phyloP scores from a whole-genome alignment of 1,140 invertebrate species.

The Brachionus koreanus region DNA sequence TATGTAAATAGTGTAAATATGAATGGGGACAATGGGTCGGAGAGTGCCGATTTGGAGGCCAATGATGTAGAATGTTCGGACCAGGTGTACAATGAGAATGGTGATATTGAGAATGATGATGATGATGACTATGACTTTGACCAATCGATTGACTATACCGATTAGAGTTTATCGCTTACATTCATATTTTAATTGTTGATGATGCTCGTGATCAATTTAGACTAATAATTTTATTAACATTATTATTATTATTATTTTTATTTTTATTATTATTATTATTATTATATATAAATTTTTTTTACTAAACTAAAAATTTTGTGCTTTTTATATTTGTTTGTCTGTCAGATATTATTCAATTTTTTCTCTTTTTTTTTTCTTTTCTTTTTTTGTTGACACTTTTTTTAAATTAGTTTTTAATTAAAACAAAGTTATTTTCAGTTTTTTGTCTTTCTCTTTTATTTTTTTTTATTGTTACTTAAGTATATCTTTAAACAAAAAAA shows the following conservation, averaged over 20 bases:
- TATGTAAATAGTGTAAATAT: slow-evolving; percentile 32
- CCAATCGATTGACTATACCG: slow-evolving; percentile 13
- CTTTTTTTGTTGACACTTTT: not conserved
- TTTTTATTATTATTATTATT: not conserved
- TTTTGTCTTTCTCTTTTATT: not conserved
- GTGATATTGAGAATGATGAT: not conserved
- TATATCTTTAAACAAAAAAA: not conserved
- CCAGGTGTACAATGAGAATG: not conserved
- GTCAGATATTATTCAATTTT: slow-evolving; percentile 18
- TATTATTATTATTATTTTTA: not conserved
- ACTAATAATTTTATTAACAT: not conserved
- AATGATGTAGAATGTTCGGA: not conserved
- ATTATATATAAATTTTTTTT: not conserved
- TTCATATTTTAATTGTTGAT: slow-evolving; percentile 4
- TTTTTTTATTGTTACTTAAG: too few species aligned
- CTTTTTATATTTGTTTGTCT: slow-evolving; percentile 19
- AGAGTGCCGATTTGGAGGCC: not conserved
- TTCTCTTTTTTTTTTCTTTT: not conserved
- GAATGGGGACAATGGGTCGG: not conserved
- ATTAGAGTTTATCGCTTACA: not conserved
- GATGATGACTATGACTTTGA: not conserved
- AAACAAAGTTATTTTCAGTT: not conserved
- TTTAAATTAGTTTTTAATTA: not conserved
- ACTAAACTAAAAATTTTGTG: not conserved
- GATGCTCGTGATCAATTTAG: not conserved